Base-by-base conservation (phyloP, 2,113 vertebrate genomes). In the Glaucidium brasilianum region DNA sequence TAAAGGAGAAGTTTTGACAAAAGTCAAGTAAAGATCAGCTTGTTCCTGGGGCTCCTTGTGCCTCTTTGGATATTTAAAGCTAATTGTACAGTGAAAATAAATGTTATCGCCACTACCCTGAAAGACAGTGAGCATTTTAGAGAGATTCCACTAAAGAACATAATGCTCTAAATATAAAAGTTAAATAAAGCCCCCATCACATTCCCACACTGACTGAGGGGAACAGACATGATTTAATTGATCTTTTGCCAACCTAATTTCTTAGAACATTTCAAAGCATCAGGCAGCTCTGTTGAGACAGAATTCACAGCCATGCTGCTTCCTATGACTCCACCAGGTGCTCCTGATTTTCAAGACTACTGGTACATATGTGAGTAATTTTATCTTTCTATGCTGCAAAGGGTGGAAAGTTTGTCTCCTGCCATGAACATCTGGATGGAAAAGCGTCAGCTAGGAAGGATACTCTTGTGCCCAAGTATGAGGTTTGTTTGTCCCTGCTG, bases 401-500 rank as follows among this genome's bases (percentile, higher is more conserved):
- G 25, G 35, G 64, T 32, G 75, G 55, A 66, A 92, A 73, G 88
- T 55, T 35, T 45, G 22, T 27, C 34, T 83, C 56, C 83, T 58
- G 82, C 20, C 68, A 62, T 0, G 0, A 67, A 23, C 30, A 6
- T 5, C 4, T 12, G 26, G 56, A 43, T 55, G 63, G 63, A 68
- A 81, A 29, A 91, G 81, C 52, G 39, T 2, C 27, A 34, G 27
- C 2, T 1, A 27, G 27, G 79, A 97, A 98, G 98, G 98, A 98
- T 99, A 98, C 94, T 98, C 95, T 94, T 98, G 97, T 99, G 97
- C 56, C 89, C 55, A 22, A 98, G 97, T 15, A 99, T 9, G 7
- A 98, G 92, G 90, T 85, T 98, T 43, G 96, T 96, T 11, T 98
- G 98, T 39, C 98, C 98, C 93, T 95, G 96, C 82, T 98, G 98